These are phyloP conservation scores for Oncorhynchus masou DNA, from an alignment of 2,113 vertebrate species.

Conservation along the genomic window DNA sequence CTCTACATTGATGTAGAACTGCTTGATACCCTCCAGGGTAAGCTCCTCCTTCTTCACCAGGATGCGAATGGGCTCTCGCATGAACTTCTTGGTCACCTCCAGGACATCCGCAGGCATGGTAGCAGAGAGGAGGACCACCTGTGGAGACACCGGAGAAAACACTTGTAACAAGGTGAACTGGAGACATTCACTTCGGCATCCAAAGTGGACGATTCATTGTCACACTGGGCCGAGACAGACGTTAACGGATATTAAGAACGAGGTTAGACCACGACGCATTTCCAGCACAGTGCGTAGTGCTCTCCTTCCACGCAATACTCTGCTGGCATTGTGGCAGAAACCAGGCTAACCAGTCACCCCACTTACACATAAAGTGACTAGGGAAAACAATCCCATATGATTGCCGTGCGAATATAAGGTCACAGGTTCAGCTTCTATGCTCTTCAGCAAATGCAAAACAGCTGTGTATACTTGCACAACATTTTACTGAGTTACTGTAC, in stretches of 20 bases:
- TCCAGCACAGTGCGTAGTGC: constrained; percentile 48
- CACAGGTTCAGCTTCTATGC: background rate
- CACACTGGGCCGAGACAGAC: constrained; percentile 65
- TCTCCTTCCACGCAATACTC: constrained; percentile 67
- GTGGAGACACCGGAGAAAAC: background rate
- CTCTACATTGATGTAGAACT: constrained; percentile 98
- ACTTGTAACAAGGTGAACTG: background rate
- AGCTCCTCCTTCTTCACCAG: constrained; percentile 98
- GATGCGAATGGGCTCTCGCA: constrained; percentile 96
- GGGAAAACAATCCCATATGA: too few species aligned
- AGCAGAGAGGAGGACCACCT: constrained; percentile 97
- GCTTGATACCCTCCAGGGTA: constrained; percentile 98
- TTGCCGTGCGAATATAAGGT: too few species aligned
- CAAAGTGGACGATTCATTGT: constrained; percentile 39
- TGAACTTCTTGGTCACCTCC: constrained; percentile 99
- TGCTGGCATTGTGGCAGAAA: constrained; percentile 70
- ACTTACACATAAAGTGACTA: too few species aligned
- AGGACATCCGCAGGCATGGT: constrained; percentile 98
- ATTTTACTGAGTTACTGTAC: too few species aligned
- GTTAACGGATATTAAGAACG: constrained; percentile 80
- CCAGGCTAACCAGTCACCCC: constrained; percentile 43
- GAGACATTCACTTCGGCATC: background rate
- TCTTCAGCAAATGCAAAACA: background rate
- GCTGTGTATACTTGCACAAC: too few species aligned
- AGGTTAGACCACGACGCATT: constrained; percentile 69